Percentiles rank a stretch among this genome's conserved stretches.
Evolutionary conservation across 2,888 invertebrate genomes (phyloP).

Genomic region (Pelosia muscerda): DNA sequence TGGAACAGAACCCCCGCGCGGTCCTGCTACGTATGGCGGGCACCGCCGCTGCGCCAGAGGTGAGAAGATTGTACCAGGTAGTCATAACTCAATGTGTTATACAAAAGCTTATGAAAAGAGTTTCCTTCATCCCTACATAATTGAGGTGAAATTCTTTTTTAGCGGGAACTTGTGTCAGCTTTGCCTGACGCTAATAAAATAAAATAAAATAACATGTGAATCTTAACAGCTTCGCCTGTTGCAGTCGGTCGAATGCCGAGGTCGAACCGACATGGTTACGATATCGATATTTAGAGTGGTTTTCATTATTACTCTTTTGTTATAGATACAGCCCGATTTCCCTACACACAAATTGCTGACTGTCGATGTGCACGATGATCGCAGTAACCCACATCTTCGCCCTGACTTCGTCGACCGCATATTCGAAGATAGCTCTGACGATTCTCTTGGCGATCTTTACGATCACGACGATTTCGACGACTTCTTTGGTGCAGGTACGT

Average conservation of each 20-base stretch:
- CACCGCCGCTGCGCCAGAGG: constrained; percentile 61
- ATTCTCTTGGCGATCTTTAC: constrained; percentile 70
- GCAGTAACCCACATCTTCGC: constrained; percentile 72
- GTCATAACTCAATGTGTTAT: not conserved
- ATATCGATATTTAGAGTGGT: no score
- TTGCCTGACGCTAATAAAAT: no score
- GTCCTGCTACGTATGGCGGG: constrained; percentile 67
- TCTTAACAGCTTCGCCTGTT: no score
- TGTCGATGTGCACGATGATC: constrained; percentile 68
- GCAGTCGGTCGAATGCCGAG: no score
- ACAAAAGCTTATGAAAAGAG: not conserved
- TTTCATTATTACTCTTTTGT: not conserved
- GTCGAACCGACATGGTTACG: not conserved
- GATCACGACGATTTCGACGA: constrained; percentile 70
- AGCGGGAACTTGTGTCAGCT: no score
- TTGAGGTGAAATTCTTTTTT: no score
- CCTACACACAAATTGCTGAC: constrained; percentile 65
- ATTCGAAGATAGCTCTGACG: constrained; percentile 72
- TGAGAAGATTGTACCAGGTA: constrained; percentile 20
- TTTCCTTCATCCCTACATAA: not conserved
- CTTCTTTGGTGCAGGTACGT: constrained; percentile 64
- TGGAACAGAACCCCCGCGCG: constrained; percentile 58
- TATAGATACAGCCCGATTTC: constrained; percentile 47
- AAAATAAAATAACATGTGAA: no score
- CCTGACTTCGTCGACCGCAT: constrained; percentile 74